A percentile compares a stretch with the other conserved stretches of the same genome.
phyloP scores from a whole-genome alignment of 2,797 vertebrate genomes.

The Sebastes steindachneri region DNA sequence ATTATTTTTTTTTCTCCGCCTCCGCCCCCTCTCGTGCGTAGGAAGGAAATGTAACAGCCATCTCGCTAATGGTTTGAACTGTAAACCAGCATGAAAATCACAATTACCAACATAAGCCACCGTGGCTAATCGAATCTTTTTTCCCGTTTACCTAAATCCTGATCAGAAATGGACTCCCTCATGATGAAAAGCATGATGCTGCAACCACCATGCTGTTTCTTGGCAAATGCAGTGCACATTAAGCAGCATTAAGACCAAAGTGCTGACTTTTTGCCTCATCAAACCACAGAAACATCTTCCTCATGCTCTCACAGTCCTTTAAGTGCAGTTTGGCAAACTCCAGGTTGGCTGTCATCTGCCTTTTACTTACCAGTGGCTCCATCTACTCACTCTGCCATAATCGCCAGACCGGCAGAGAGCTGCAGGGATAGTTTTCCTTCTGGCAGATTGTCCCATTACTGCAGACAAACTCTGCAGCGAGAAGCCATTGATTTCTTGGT shows the following conservation, averaged over 20 bases:
- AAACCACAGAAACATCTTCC: slow-evolving; percentile 28
- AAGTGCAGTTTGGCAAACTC: slow-evolving; percentile 17
- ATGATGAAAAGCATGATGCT: slow-evolving; percentile 7
- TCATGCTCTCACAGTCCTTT: slow-evolving; percentile 6
- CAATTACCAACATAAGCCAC: too few species aligned
- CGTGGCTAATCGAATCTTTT: too few species aligned
- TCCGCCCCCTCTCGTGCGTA: neutral
- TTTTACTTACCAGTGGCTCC: slow-evolving; percentile 13
- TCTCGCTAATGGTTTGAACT: too few species aligned
- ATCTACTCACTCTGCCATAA: neutral
- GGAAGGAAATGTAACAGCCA: too few species aligned
- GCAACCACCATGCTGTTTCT: neutral
- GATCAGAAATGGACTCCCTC: neutral
- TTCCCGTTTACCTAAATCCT: neutral
- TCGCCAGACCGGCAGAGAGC: slow-evolving; percentile 10
- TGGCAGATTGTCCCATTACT: slow-evolving; percentile 2
- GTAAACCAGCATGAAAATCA: too few species aligned
- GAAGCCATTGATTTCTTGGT: slow-evolving; percentile 14
- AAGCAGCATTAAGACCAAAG: neutral
- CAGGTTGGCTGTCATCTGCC: slow-evolving; percentile 13
- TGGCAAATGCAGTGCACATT: neutral
- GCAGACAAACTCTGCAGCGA: slow-evolving; percentile 1
- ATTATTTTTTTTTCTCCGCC: too few species aligned
- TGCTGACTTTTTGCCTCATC: slow-evolving; percentile 11
- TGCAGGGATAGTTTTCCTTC: slow-evolving; percentile 11